A percentile compares a stretch with the other conserved stretches of the same genome.
Evolutionary conservation across 2,888 invertebrate genomes (phyloP).

Genomic region (Ormyrus thymus): DNA sequence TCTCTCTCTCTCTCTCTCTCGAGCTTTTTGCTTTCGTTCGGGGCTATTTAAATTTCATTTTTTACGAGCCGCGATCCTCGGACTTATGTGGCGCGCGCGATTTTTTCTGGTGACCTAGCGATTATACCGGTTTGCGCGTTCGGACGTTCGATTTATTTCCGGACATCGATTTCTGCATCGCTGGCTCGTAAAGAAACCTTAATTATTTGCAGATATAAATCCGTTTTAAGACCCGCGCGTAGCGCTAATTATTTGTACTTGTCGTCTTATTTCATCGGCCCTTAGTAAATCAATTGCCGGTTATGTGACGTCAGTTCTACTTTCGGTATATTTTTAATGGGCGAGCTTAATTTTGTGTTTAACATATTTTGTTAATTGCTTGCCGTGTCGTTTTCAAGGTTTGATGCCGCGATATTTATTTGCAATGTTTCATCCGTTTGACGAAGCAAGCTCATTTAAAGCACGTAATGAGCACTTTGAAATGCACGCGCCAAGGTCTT

Average conservation of each 20-base stretch:
- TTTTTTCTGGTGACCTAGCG: not conserved
- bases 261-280: conserved; percentile 8
- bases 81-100: not conserved
- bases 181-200: conserved; percentile 30
- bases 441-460: too few relatives aligned
- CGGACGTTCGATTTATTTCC: conserved; percentile 24
- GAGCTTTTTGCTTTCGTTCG: not conserved
- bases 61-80: not conserved
- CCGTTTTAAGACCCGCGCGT: not conserved
- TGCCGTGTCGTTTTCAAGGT: too few relatives aligned
- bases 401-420: too few relatives aligned
- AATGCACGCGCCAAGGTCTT: too few relatives aligned
- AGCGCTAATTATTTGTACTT: conserved; percentile 9
- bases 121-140: not conserved
- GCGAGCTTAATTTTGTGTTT: too few relatives aligned
- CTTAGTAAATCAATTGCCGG: conserved; percentile 13
- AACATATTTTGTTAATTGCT: too few relatives aligned
- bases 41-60: conserved; percentile 15
- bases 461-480: too few relatives aligned
- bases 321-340: too few relatives aligned
- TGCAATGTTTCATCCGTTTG: too few relatives aligned
- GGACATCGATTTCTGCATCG: conserved; percentile 22
- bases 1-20: too few relatives aligned
- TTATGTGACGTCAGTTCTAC: not conserved
- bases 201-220: conserved; percentile 30